These are phyloP conservation scores for Xiphorhynchus elegans DNA, from an alignment of 2,113 vertebrate genomes.

Conservation along the genomic window DNA sequence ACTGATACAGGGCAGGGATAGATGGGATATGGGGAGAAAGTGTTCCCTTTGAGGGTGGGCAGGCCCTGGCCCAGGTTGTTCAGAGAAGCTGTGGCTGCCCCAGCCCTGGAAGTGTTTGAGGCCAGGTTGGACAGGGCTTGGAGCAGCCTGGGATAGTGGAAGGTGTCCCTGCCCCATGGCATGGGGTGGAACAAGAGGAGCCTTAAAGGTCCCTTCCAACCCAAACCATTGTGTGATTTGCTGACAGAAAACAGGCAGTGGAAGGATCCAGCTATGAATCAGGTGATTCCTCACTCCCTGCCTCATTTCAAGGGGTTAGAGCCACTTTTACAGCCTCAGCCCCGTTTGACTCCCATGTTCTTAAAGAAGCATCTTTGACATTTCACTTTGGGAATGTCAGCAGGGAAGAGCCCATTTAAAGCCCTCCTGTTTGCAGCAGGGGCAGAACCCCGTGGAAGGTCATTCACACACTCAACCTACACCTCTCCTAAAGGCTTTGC, in stretches of 20 bases:
- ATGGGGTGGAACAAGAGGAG: neutral
- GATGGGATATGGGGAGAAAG: neutral
- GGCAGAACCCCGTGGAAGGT: neutral
- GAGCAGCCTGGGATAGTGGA: fast-evolving
- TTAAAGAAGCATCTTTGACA: neutral
- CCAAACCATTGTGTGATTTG: neutral
- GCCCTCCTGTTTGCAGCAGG: neutral
- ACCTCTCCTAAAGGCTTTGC: neutral
- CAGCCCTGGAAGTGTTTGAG: neutral
- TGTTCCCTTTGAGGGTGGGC: fast-evolving
- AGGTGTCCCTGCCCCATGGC: neutral
- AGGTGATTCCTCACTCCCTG: neutral
- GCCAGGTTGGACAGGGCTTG: fast-evolving
- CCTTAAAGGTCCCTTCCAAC: neutral
- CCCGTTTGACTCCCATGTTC: neutral
- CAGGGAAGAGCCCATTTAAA: neutral
- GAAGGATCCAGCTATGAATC: neutral
- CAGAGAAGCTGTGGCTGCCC: neutral
- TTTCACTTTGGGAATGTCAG: neutral
- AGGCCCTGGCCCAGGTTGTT: neutral
- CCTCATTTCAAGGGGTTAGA: neutral
- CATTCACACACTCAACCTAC: neutral
- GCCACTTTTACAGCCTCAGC: neutral
- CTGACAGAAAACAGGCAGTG: neutral
- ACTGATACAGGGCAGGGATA: fast-evolving